A percentile compares a stretch with the other conserved stretches of the same genome.
These are phyloP conservation scores for Vombatus ursinus DNA, from an alignment of 2,113 vertebrate genomes.

Conservation along the genomic window DNA sequence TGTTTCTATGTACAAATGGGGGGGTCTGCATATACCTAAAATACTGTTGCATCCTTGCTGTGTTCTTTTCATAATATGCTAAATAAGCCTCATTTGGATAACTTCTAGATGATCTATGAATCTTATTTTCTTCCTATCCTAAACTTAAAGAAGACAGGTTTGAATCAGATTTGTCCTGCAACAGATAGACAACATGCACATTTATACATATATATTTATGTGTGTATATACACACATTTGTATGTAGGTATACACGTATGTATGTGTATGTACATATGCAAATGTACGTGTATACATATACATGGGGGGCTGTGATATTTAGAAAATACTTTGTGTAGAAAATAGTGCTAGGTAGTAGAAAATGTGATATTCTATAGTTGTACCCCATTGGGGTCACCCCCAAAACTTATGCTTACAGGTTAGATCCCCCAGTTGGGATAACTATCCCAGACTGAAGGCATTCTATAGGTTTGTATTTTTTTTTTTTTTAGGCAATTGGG, in stretches of 20 bases:
- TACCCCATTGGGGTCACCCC: too few species aligned
- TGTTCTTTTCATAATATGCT: background rate
- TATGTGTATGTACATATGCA: too few species aligned
- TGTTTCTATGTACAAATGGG: background rate
- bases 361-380: too few species aligned
- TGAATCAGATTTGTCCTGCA: background rate
- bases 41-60: background rate
- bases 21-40: background rate
- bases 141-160: background rate
- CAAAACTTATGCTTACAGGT: too few species aligned
- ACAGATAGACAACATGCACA: background rate
- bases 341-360: too few species aligned
- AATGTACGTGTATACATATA: too few species aligned
- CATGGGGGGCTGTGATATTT: too few species aligned
- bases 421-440: too few species aligned
- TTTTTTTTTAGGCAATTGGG: too few species aligned
- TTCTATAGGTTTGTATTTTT: too few species aligned
- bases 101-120: background rate
- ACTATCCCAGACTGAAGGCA: too few species aligned
- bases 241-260: background rate
- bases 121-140: background rate
- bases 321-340: too few species aligned
- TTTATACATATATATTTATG: background rate
- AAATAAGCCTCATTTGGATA: background rate
- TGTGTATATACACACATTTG: background rate